Evolutionary conservation across 2,888 invertebrate species (phyloP).

Genomic region (Tetanocera ferruginea): DNA sequence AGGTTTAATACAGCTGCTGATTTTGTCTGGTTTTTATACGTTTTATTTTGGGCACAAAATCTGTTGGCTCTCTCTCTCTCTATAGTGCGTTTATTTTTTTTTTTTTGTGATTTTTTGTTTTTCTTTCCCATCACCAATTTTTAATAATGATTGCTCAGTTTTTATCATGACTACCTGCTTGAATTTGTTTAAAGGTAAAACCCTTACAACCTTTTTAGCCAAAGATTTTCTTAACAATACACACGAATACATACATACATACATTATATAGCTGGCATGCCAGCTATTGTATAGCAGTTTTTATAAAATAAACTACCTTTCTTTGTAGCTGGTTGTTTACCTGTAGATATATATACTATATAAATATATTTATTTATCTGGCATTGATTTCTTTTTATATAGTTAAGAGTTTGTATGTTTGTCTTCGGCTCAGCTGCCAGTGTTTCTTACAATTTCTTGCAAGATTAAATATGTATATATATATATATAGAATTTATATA

Average conservation of each 20-base stretch:
- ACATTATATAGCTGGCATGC: neutral
- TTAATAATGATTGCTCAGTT: slow-evolving; percentile 10
- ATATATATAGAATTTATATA: no score
- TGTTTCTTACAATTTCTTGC: neutral
- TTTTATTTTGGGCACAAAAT: neutral
- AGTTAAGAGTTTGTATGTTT: no score
- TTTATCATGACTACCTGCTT: neutral
- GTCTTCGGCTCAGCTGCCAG: neutral
- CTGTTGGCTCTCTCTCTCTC: neutral
- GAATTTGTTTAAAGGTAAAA: neutral
- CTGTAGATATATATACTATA: neutral
- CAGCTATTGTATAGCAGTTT: neutral
- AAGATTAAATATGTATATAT: neutral
- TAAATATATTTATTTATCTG: neutral
- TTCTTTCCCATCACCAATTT: neutral
- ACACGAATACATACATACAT: no score
- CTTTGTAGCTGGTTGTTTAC: neutral
- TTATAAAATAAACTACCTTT: neutral
- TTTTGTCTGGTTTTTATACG: neutral
- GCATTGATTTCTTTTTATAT: neutral
- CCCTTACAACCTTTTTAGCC: neutral
- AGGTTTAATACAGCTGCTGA: slow-evolving; percentile 16
- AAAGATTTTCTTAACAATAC: neutral
- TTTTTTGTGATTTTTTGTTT: no score
- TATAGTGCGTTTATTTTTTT: neutral